phyloP scores from a whole-genome alignment of 2,113 vertebrate species.

The Anthoscopus minutus region DNA sequence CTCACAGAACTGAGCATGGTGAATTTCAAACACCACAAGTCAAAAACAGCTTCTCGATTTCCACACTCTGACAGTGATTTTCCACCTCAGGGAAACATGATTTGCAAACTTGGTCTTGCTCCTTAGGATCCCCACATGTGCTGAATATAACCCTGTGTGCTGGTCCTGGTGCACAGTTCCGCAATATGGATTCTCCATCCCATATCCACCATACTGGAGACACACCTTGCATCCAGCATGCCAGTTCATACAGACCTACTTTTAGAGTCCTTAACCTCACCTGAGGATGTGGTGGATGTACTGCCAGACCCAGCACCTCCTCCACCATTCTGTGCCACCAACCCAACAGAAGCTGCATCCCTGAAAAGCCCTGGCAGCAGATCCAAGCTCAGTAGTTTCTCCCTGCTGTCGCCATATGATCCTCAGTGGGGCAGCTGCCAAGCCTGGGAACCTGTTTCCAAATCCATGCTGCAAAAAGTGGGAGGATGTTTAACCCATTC shows the following conservation, averaged over 20 bases:
- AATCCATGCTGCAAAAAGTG: not conserved
- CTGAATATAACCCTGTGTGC: not conserved
- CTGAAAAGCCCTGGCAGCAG: not conserved
- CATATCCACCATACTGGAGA: fast-evolving
- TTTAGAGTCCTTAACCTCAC: not conserved
- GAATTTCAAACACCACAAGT: not conserved
- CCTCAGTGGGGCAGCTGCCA: not conserved
- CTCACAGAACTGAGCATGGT: not conserved
- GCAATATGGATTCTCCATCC: not conserved
- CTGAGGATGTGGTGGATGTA: not conserved
- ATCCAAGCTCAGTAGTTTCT: not conserved
- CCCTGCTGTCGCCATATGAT: not conserved
- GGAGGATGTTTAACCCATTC: not conserved
- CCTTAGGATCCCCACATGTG: not conserved
- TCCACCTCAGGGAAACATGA: not conserved
- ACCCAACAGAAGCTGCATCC: not conserved
- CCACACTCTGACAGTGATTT: not conserved
- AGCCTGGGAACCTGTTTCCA: not conserved
- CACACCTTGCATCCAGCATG: not conserved
- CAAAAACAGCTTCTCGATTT: not conserved
- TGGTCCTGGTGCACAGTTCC: not conserved
- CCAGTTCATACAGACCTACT: not conserved
- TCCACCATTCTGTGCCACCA: not conserved
- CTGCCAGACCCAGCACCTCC: not conserved
- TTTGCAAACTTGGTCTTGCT: not conserved